Evolutionary conservation across 2,797 vertebrate genomes (phyloP).

Genomic region (Lepilemur ruficaudatus): DNA sequence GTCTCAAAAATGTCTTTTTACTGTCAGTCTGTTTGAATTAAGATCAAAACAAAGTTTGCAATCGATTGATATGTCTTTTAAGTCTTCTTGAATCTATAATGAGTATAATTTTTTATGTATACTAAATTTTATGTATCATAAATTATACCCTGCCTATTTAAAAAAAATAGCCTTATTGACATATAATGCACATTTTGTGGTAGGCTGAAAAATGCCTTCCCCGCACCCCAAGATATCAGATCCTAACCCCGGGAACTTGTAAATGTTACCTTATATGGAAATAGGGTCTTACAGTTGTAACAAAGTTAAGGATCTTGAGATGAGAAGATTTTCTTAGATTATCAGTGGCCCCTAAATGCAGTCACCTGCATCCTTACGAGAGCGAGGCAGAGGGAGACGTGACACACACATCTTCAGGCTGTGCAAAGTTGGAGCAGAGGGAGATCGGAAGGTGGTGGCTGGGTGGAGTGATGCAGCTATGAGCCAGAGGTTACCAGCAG

Average conservation of each 20-base stretch:
- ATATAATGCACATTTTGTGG: background rate
- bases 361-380: background rate
- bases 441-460: background rate
- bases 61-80: background rate
- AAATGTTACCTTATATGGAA: background rate
- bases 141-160: background rate
- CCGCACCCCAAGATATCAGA: background rate
- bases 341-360: background rate
- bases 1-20: background rate
- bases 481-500: background rate
- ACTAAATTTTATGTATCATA: background rate
- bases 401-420: background rate
- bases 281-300: background rate
- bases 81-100: background rate
- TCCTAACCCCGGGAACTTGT: background rate
- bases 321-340: background rate
- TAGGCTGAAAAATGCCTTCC: background rate
- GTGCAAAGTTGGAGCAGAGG: background rate
- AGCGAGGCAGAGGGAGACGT: background rate
- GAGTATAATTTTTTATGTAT: background rate
- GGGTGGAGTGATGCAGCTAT: background rate
- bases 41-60: conserved; percentile 17
- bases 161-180: background rate
- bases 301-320: background rate
- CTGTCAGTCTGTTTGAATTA: background rate